Evolutionary conservation across 2,888 invertebrate species (phyloP).

Genomic region (Eristalis tenax): DNA sequence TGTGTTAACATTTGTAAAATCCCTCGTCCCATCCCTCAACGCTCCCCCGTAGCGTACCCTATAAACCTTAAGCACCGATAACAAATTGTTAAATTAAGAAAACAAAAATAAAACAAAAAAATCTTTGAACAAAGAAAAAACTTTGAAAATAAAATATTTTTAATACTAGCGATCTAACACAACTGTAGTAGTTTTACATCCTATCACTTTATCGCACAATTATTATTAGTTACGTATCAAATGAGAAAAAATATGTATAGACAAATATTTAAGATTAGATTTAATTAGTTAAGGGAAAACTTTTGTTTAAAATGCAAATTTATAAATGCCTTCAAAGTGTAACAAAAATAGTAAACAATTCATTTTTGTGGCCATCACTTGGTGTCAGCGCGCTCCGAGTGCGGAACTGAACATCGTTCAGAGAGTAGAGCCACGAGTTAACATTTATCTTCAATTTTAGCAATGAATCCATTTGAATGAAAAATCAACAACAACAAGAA

Average conservation of each 20-base stretch:
- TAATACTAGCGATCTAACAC: conserved; percentile 61
- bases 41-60: conserved; percentile 7
- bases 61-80: neutral
- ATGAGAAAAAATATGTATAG: conserved; percentile 12
- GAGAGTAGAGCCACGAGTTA: conserved; percentile 41
- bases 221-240: conserved; percentile 61
- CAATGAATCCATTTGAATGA: conserved; percentile 20
- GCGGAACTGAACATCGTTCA: conserved; percentile 48
- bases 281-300: conserved; percentile 19
- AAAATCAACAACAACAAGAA: neutral
- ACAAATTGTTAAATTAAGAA: conserved; percentile 33
- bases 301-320: conserved; percentile 35
- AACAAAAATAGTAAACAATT: conserved; percentile 1
- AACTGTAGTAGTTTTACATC: conserved; percentile 63
- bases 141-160: conserved; percentile 29
- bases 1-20: conserved; percentile 69
- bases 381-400: no score
- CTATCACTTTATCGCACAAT: conserved; percentile 72
- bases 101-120: conserved; percentile 18
- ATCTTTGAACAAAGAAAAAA: conserved; percentile 11
- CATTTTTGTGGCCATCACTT: conserved; percentile 7
- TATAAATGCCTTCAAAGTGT: conserved; percentile 64
- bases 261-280: conserved; percentile 42
- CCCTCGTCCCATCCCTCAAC: neutral
- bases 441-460: conserved; percentile 48